Evolutionary conservation across 2,888 invertebrate genomes (phyloP).

Genomic region (Pterobdella sp.): DNA sequence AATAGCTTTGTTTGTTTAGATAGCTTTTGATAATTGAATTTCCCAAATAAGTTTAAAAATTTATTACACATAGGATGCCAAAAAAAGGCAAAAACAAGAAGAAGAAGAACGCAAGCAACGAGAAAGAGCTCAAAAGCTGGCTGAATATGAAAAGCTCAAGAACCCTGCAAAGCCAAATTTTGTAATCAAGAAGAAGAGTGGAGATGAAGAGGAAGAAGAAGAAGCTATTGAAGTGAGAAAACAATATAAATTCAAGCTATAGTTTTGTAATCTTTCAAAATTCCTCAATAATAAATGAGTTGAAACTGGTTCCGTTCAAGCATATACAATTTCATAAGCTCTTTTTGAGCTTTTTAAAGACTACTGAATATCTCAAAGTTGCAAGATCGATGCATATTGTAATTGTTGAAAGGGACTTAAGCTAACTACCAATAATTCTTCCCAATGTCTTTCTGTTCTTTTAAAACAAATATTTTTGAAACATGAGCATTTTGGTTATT

Average conservation of each 20-base stretch:
- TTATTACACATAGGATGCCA: no score
- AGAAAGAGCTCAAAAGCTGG: slow-evolving; percentile 72
- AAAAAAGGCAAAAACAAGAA: slow-evolving; percentile 45
- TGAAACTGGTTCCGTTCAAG: neutral
- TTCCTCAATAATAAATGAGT: neutral
- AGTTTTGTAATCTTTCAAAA: slow-evolving; percentile 4
- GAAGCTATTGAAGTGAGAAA: no score
- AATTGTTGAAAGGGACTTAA: neutral
- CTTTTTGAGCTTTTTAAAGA: neutral
- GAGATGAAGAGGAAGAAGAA: slow-evolving; percentile 26
- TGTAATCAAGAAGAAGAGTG: slow-evolving; percentile 35
- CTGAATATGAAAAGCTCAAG: slow-evolving; percentile 37
- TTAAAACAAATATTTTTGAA: neutral
- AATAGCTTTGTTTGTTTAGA: no score
- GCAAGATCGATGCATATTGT: neutral
- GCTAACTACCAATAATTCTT: neutral
- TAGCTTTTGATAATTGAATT: no score
- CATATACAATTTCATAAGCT: neutral
- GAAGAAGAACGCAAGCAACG: slow-evolving; percentile 48
- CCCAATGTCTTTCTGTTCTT: neutral
- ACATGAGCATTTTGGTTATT: neutral
- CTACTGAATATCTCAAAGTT: neutral
- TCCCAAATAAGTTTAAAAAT: no score
- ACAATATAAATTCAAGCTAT: neutral
- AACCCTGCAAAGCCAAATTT: slow-evolving; percentile 37